Conservation (phyloP, 1,140 invertebrate species). For the Drosophila pachea region DNA sequence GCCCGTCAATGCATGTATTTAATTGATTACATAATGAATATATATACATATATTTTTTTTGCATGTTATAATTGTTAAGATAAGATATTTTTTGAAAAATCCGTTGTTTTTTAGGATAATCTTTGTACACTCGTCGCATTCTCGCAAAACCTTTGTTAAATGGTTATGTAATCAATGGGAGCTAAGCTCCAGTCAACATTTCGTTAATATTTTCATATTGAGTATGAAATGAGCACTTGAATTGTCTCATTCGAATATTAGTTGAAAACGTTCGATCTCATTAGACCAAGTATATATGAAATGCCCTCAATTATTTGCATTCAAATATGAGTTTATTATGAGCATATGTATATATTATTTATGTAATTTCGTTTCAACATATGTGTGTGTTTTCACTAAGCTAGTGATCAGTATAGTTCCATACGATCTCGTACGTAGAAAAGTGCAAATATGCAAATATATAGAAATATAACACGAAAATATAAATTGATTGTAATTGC, state of each 20-base stretch:
- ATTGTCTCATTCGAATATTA: constrained; percentile 27
- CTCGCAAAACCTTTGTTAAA: background rate
- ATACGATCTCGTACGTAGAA: constrained; percentile 3
- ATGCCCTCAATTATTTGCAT: constrained; percentile 5
- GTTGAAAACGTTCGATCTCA: constrained; percentile 23
- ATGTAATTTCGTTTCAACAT: constrained; percentile 12
- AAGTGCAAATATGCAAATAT: background rate
- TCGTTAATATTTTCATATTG: constrained; percentile 4
- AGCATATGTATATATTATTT: background rate
- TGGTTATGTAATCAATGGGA: constrained; percentile 16
- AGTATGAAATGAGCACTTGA: constrained; percentile 18
- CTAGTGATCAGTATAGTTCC: constrained; percentile 5
- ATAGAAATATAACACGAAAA: background rate
- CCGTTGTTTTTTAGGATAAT: constrained; percentile 21
- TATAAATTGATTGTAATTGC: constrained; percentile 16
- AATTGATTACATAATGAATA: constrained; percentile 10
- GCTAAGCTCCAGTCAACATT: constrained; percentile 3
- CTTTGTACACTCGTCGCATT: constrained; percentile 16
- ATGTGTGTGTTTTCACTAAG: constrained; percentile 2
- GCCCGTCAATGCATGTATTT: background rate
- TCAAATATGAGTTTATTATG: background rate
- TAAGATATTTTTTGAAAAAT: constrained; percentile 48
- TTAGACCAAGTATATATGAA: constrained; percentile 12
- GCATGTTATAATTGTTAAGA: constrained; percentile 20
- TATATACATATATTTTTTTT: constrained; percentile 28